Evolutionary conservation across 2,888 invertebrate genomes (phyloP), one percentile per base, ranked within the genome.

Genomic region (Aradus depressus): DNA sequence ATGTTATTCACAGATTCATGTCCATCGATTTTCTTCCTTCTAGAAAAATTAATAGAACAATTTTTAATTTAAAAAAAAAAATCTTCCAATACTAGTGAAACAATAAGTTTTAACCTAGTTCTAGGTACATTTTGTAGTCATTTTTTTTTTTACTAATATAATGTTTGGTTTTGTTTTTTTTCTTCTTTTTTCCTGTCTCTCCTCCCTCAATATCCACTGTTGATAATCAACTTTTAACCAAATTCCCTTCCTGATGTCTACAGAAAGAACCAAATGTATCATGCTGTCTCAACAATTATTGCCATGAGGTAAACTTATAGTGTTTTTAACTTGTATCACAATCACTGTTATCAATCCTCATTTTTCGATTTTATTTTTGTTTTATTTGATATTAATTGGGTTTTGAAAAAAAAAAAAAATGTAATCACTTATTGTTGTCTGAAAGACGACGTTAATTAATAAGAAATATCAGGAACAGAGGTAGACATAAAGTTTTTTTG

Each of bases 261-360:
- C 74, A 79, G 79, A 76, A 79, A 79, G 78, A 87, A 88, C 79
- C 88, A 88, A 82, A 88, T 89, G 87, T 89, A 88, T 81, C 87
- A 88, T 78, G 89, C 89, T 70, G 89, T 90, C 70, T 89, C 88
- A 64, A 86, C 89, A 72, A 87, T 90, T 71, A 87, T 89, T 75
- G 84, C 87, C 67, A 83, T 89, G 84, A 85, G 85, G 86, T 86
- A 84, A 82, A 57, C 42, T 42, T 42, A 42, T 54, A 49, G 48
- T 19, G 22, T 53, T 31, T 39, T 39, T 38, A 42, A 39, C 50
- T 34, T 32, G 12, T n/a, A n/a, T n/a, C n/a, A n/a, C n/a, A n/a
- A n/a, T n/a, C n/a, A n/a, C n/a, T n/a, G n/a, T n/a, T n/a, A n/a
- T n/a, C n/a, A n/a, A n/a, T n/a, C n/a, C n/a, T n/a, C n/a, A n/a